These are phyloP conservation scores for Drosophila borborema DNA, from an alignment of 2,888 invertebrate genomes.

Conservation along the genomic window DNA sequence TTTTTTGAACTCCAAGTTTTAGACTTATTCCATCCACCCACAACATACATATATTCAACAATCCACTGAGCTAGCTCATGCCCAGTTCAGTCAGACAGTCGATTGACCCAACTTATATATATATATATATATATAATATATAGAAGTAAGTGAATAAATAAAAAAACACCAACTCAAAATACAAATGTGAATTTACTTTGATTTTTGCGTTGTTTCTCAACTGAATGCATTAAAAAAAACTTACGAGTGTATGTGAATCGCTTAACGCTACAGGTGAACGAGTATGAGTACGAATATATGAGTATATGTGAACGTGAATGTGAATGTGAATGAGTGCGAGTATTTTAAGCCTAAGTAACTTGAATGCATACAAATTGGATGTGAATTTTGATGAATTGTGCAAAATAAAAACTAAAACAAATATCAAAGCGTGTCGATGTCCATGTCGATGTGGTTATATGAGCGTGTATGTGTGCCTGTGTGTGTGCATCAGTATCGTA, in stretches of 20 bases:
- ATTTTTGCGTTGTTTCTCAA: constrained; percentile 75
- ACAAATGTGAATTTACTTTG: constrained; percentile 37
- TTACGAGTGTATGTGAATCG: constrained; percentile 52
- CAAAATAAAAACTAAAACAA: constrained; percentile 49
- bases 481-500: not conserved
- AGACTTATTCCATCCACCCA: not conserved
- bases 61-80: not conserved
- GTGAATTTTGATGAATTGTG: constrained; percentile 54
- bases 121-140: not conserved
- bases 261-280: constrained; percentile 76
- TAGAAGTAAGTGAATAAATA: not conserved
- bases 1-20: not conserved
- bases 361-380: constrained; percentile 53
- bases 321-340: constrained; percentile 43
- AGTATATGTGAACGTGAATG: constrained; percentile 31
- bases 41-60: not conserved
- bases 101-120: not conserved
- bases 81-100: not conserved
- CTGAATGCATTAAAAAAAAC: constrained; percentile 72
- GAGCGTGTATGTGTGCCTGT: not conserved
- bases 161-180: constrained; percentile 17
- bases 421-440: constrained; percentile 14
- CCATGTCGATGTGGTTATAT: not conserved
- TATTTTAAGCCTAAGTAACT: constrained; percentile 38
- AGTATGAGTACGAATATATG: constrained; percentile 56